Conservation (phyloP, 1,140 invertebrate species). For the Mactra quadrangularis region DNA sequence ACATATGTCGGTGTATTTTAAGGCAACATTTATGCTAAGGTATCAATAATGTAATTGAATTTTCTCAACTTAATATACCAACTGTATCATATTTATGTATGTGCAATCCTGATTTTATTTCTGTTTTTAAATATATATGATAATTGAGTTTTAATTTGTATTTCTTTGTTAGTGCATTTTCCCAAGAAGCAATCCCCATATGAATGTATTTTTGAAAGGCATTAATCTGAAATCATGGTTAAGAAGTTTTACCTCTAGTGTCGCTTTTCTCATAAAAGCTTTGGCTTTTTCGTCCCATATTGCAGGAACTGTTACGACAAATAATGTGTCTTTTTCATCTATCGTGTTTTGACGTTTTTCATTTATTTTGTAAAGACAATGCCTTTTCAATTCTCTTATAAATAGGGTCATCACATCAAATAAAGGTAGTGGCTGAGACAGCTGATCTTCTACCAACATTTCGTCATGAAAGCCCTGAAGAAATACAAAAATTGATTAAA, state of each 20-base stretch:
- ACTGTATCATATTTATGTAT: too few relatives aligned
- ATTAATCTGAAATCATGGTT: too few relatives aligned
- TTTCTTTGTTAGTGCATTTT: too few relatives aligned
- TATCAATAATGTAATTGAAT: too few relatives aligned
- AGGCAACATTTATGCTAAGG: background rate
- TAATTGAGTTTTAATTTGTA: too few relatives aligned
- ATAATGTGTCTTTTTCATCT: background rate
- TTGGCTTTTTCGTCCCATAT: constrained; percentile 22
- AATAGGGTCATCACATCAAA: constrained; percentile 36
- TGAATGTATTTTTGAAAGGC: too few relatives aligned
- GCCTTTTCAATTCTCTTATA: constrained; percentile 29
- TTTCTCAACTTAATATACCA: too few relatives aligned
- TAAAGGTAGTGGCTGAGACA: background rate
- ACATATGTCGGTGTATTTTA: background rate
- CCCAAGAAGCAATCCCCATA: too few relatives aligned
- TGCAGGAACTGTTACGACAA: constrained; percentile 29
- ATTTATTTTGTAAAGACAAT: constrained; percentile 27
- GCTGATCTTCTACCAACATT: constrained; percentile 8
- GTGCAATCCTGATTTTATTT: too few relatives aligned
- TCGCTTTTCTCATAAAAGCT: constrained; percentile 39
- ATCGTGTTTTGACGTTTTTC: background rate
- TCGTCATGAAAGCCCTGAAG: constrained; percentile 8
- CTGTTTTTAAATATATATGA: too few relatives aligned
- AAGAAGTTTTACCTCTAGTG: constrained; percentile 20
- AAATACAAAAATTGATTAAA: too few relatives aligned